phyloP scores from a whole-genome alignment of 2,888 invertebrate species.

The Dryobota labecula region DNA sequence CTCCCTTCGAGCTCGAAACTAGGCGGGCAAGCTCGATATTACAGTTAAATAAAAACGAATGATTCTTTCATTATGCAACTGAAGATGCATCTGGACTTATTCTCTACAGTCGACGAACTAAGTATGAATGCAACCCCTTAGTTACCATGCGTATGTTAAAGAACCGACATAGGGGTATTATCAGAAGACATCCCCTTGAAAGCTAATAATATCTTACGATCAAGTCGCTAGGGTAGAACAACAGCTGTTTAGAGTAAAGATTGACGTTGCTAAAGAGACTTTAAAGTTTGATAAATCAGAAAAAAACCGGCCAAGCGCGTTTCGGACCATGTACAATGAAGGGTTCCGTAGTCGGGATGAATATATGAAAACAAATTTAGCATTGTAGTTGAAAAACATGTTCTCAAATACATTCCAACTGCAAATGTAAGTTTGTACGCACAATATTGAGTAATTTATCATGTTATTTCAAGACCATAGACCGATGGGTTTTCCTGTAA shows the following conservation, averaged over 20 bases:
- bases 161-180: conserved; percentile 16
- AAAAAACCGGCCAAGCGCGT: no score
- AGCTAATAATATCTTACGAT: conserved; percentile 40
- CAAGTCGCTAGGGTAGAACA: neutral
- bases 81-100: conserved; percentile 17
- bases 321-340: no score
- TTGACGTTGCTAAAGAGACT: neutral
- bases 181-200: conserved; percentile 16
- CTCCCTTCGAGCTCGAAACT: neutral
- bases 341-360: no score
- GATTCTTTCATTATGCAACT: conserved; percentile 9
- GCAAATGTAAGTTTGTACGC: no score
- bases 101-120: neutral
- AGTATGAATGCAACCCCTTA: conserved; percentile 20
- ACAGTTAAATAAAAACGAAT: neutral
- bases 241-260: conserved; percentile 15
- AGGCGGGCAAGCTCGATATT: neutral
- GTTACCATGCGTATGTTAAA: conserved; percentile 24
- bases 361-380: no score
- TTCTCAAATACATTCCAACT: no score
- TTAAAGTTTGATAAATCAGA: neutral
- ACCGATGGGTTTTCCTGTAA: no score
- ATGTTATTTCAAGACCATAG: no score
- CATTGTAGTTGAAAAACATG: no score
- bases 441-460: no score